Percentiles rank a stretch among this genome's conserved stretches.
These are phyloP conservation scores for Agonum fuliginosum DNA, from an alignment of 2,888 invertebrate genomes.

Conservation along the genomic window DNA sequence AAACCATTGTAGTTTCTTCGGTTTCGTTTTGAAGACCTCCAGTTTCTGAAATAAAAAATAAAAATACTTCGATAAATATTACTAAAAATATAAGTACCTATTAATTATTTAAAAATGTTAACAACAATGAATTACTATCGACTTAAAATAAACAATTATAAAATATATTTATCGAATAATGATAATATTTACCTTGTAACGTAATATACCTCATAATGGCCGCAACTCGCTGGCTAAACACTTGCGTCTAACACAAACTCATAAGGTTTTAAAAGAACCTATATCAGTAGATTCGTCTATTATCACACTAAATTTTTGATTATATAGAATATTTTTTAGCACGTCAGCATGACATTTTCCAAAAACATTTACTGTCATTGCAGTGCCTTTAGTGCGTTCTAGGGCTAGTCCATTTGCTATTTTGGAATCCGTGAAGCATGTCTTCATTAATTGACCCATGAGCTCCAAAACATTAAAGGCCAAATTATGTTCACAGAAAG, in stretches of 20 bases:
- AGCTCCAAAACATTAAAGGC: not conserved
- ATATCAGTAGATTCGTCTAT: not conserved
- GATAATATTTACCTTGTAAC: too few species aligned
- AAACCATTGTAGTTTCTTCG: too few species aligned
- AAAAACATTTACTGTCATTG: not conserved
- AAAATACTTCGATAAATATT: too few species aligned
- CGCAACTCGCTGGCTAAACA: too few species aligned
- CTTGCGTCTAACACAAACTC: not conserved
- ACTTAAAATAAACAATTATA: too few species aligned
- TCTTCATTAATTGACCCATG: constrained; percentile 3
- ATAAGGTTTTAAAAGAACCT: constrained; percentile 2
- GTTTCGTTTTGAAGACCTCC: too few species aligned
- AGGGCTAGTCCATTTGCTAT: not conserved
- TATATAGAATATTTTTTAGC: not conserved
- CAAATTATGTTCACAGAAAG: constrained; percentile 5
- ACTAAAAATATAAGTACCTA: too few species aligned
- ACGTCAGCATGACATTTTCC: not conserved
- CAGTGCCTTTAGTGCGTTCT: not conserved
- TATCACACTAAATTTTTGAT: not conserved
- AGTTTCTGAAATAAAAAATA: too few species aligned
- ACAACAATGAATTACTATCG: too few species aligned
- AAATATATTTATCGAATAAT: too few species aligned
- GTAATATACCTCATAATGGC: too few species aligned
- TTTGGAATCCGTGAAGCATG: not conserved
- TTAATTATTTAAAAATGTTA: too few species aligned